phyloP scores from a whole-genome alignment of 1,140 invertebrate genomes.

The Asbolus verrucosus region DNA sequence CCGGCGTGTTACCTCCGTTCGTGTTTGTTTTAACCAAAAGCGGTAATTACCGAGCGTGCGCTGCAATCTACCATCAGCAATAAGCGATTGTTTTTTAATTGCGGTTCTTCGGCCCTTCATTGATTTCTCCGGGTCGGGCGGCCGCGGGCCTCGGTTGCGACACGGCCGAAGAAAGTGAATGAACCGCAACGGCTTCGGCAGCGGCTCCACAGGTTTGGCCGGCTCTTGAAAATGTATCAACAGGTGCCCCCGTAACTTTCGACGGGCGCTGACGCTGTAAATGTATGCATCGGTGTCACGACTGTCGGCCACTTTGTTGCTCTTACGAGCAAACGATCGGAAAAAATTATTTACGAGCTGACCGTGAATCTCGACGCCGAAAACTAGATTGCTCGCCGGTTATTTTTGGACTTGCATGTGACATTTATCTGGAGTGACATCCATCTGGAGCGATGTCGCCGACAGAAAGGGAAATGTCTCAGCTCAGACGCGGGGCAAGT shows the following conservation, averaged over 20 bases:
- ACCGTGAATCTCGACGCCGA: neutral
- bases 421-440: too few relatives aligned
- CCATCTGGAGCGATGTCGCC: too few relatives aligned
- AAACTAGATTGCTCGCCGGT: slow-evolving; percentile 1
- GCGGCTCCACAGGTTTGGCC: slow-evolving; percentile 33
- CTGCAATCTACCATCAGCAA: slow-evolving; percentile 36
- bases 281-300: slow-evolving; percentile 35
- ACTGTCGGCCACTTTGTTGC: slow-evolving; percentile 25
- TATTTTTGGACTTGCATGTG: neutral
- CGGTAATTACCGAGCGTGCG: slow-evolving; percentile 49
- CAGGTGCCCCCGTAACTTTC: slow-evolving; percentile 36
- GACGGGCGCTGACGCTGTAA: slow-evolving; percentile 24
- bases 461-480: too few relatives aligned
- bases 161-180: slow-evolving; percentile 31
- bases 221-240: slow-evolving; percentile 35
- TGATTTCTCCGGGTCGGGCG: too few relatives aligned
- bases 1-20: slow-evolving; percentile 52
- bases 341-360: neutral
- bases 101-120: too few relatives aligned
- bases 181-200: slow-evolving; percentile 30
- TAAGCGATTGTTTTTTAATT: slow-evolving; percentile 34
- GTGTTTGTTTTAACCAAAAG: slow-evolving; percentile 56
- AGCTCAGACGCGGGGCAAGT: neutral
- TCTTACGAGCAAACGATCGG: slow-evolving; percentile 13
- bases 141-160: neutral